These are phyloP conservation scores for Aurelia sp. DNA, from an alignment of 30 jellyfish, hydroid and myxozoan genomes.

Conservation along the genomic window DNA sequence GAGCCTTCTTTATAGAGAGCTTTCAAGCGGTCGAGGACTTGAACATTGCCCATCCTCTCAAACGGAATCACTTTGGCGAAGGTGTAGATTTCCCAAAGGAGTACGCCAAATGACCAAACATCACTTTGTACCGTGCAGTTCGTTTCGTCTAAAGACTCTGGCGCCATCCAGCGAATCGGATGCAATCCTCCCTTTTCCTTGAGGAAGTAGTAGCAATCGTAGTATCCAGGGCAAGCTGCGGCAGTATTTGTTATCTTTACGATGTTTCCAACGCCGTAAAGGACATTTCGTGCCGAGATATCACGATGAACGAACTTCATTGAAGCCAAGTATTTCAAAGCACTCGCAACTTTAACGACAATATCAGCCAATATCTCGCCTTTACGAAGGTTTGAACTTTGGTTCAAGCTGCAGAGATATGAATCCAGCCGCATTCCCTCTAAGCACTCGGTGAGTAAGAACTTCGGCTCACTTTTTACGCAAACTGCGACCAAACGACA, in stretches of 20 bases:
- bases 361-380: constrained; percentile 72
- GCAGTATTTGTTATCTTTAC: constrained; percentile 84
- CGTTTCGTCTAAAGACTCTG: constrained; percentile 62
- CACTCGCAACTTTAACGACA: constrained; percentile 63
- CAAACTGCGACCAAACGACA: constrained; percentile 76
- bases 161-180: constrained; percentile 93
- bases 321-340: constrained; percentile 74
- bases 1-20: constrained; percentile 34
- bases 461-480: constrained; percentile 69
- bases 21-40: constrained; percentile 60
- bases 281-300: constrained; percentile 75
- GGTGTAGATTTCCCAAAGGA: constrained; percentile 86
- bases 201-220: constrained; percentile 78
- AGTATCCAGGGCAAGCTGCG: constrained; percentile 85
- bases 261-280: constrained; percentile 65
- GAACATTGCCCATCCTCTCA: constrained; percentile 57
- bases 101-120: constrained; percentile 86
- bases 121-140: constrained; percentile 66
- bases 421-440: constrained; percentile 84
- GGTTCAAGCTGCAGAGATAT: constrained; percentile 59
- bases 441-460: constrained; percentile 65
- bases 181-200: constrained; percentile 66
- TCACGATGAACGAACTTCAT: constrained; percentile 75
- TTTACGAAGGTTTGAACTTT: constrained; percentile 40
- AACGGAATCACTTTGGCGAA: constrained; percentile 67